Conservation (phyloP, 2,797 vertebrate species). For the Halcyon smyrnensis region DNA sequence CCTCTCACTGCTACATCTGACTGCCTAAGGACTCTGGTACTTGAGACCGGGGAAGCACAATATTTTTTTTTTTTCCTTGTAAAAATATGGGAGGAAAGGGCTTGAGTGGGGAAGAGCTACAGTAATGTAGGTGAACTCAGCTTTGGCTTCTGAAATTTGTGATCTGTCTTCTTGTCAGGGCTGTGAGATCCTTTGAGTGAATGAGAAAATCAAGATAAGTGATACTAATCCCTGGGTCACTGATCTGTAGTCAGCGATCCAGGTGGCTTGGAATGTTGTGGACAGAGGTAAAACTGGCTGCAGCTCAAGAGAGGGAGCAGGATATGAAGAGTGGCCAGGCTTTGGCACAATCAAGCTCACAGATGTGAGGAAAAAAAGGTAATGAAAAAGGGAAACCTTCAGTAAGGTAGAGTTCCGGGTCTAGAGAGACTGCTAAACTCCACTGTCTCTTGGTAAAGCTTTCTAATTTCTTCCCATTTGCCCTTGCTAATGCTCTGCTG, state of each 20-base stretch:
- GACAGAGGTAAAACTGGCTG: not conserved
- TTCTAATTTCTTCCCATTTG: not conserved
- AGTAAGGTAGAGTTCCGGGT: not conserved
- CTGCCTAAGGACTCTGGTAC: not conserved
- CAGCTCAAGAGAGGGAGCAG: not conserved
- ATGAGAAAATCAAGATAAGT: constrained; percentile 23
- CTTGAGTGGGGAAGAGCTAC: not conserved
- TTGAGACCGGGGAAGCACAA: not conserved
- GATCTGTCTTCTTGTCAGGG: not conserved
- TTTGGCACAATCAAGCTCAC: not conserved
- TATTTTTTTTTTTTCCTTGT: not conserved
- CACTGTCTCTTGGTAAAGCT: not conserved
- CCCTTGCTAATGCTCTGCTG: not conserved
- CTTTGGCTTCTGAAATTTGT: not conserved
- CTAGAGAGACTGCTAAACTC: not conserved
- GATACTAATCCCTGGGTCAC: not conserved
- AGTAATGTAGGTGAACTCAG: not conserved
- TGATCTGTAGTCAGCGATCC: not conserved
- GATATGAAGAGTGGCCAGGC: not conserved
- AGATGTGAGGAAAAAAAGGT: not conserved
- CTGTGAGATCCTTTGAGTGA: not conserved
- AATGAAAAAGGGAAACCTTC: not conserved
- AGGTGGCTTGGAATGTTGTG: not conserved
- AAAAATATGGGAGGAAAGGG: not conserved
- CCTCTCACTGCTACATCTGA: not conserved